These are phyloP conservation scores for Chrysolina haemoptera DNA, from an alignment of 2,888 invertebrate species.

Conservation along the genomic window DNA sequence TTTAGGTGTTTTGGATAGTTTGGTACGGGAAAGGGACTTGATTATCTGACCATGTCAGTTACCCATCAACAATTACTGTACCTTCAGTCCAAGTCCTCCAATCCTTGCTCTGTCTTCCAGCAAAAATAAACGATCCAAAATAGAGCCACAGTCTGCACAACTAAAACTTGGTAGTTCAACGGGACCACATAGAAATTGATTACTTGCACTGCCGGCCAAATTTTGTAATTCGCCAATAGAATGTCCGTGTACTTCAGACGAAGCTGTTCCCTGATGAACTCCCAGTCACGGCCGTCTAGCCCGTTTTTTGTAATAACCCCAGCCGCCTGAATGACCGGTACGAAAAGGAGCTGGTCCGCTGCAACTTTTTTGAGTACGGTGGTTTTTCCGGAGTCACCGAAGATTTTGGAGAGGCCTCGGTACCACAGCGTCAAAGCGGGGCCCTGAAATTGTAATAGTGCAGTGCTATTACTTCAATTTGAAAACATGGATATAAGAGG, in stretches of 20 bases:
- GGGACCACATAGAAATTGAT: conserved; percentile 89
- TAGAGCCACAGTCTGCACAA: conserved; percentile 84
- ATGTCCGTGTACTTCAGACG: conserved; percentile 76
- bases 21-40: too few relatives aligned
- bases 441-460: conserved; percentile 68
- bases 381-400: conserved; percentile 40
- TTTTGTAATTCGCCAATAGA: conserved; percentile 78
- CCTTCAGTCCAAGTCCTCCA: not conserved
- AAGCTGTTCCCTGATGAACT: conserved; percentile 73
- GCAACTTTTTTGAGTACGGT: conserved; percentile 78
- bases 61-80: too few relatives aligned
- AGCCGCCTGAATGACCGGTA: conserved; percentile 77
- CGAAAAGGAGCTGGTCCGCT: conserved; percentile 82
- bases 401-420: conserved; percentile 69
- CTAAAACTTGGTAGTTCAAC: conserved; percentile 84
- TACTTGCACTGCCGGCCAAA: conserved; percentile 90
- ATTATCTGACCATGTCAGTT: too few relatives aligned
- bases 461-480: too few relatives aligned
- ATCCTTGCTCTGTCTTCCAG: conserved; percentile 73
- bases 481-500: too few relatives aligned
- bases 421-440: conserved; percentile 82
- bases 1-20: too few relatives aligned
- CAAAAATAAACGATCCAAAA: conserved; percentile 91
- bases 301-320: conserved; percentile 75
- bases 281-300: conserved; percentile 74